Percentiles rank a stretch among this genome's conserved stretches.
Evolutionary conservation across 2,888 invertebrate species (phyloP).

Genomic region (Agrotis segetum): DNA sequence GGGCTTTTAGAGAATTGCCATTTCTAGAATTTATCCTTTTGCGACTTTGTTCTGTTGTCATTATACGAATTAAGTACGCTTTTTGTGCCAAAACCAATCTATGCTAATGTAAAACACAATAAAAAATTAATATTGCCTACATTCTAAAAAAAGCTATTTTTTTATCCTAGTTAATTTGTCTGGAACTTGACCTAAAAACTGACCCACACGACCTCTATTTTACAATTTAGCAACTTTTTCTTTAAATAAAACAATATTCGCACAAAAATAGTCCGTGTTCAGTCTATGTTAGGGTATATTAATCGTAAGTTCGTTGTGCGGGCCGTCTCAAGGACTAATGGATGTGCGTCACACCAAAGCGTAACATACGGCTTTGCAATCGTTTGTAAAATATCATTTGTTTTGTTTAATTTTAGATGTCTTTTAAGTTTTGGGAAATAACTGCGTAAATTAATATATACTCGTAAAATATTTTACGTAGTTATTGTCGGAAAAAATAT

Average conservation of each 20-base stretch:
- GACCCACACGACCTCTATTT: constrained; percentile 15
- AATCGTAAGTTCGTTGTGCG: constrained; percentile 70
- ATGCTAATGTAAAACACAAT: not conserved
- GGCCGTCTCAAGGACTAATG: constrained; percentile 70
- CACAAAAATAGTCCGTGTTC: constrained; percentile 25
- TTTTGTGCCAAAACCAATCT: not conserved
- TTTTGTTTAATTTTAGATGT: constrained; percentile 13
- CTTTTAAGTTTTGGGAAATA: constrained; percentile 8
- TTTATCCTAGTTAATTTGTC: constrained; percentile 8
- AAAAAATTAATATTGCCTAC: not conserved
- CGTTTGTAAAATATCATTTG: constrained; percentile 26
- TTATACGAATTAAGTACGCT: too few species aligned
- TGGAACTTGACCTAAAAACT: constrained; percentile 27
- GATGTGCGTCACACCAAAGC: constrained; percentile 43
- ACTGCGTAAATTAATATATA: not conserved
- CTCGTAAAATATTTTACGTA: not conserved
- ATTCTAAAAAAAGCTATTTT: not conserved
- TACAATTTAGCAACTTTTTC: constrained; percentile 39
- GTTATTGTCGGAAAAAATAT: not conserved
- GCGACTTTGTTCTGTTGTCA: too few species aligned
- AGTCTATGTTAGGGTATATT: constrained; percentile 38
- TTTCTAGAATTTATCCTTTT: too few species aligned
- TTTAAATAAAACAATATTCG: constrained; percentile 45
- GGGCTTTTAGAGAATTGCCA: too few species aligned
- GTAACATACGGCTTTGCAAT: constrained; percentile 42